A percentile compares a stretch with the other conserved stretches of the same genome.
Conservation (phyloP, 2,888 invertebrate species). For the Aethes cnicana region DNA sequence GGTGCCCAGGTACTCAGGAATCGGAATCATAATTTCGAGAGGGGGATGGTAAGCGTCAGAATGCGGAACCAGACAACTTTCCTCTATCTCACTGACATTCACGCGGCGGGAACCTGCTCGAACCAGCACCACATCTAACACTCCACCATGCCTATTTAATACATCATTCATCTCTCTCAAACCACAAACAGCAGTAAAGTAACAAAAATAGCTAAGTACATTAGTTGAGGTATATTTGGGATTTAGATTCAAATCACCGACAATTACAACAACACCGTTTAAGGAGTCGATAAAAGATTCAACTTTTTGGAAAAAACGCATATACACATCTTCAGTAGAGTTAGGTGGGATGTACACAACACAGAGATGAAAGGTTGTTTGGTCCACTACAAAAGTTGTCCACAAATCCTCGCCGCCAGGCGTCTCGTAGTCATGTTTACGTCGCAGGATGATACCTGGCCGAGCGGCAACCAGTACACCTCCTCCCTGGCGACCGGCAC, state of each 20-base stretch:
- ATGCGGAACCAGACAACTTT: neutral
- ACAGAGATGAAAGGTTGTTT: neutral
- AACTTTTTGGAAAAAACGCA: neutral
- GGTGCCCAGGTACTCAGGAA: too few relatives aligned
- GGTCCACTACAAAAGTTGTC: neutral
- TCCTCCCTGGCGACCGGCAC: neutral
- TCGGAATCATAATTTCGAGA: neutral
- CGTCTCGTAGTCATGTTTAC: neutral
- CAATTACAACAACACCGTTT: neutral
- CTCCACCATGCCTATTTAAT: neutral
- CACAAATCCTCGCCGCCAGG: neutral
- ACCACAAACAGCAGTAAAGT: neutral
- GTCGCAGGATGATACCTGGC: neutral
- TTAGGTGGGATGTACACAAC: slow-evolving; percentile 1
- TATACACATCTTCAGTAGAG: neutral
- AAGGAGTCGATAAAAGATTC: neutral
- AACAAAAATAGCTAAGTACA: neutral
- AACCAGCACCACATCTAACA: neutral
- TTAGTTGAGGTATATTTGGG: neutral
- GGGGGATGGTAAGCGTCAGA: neutral
- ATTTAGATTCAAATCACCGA: neutral
- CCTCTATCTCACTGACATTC: neutral
- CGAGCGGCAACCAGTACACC: slow-evolving; percentile 5
- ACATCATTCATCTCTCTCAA: neutral
- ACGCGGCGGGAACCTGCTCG: neutral